These are phyloP conservation scores for Psettodes erumei DNA, from an alignment of 2,113 vertebrate species.

Conservation along the genomic window DNA sequence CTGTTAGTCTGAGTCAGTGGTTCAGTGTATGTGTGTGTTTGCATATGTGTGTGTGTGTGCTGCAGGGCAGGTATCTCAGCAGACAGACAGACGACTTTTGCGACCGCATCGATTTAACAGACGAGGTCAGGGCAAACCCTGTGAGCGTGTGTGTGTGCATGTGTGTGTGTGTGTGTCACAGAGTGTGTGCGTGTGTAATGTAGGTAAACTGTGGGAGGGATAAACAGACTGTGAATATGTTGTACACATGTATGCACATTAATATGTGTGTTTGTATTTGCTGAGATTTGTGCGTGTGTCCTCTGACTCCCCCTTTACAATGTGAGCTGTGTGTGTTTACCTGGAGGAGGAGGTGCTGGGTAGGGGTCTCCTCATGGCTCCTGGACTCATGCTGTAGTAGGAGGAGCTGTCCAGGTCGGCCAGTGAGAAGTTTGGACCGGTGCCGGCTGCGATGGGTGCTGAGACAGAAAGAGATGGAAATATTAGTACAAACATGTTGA, in stretches of 20 bases:
- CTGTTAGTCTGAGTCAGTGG: conserved; percentile 21
- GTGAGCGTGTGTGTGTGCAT: conserved; percentile 36
- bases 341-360: conserved; percentile 97
- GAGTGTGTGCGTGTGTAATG: not conserved
- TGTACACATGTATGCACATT: not conserved
- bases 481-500: not conserved
- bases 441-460: conserved; percentile 98
- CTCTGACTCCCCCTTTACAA: not conserved
- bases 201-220: conserved; percentile 9
- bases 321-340: conserved; percentile 55
- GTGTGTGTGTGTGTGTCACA: conserved; percentile 44
- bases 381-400: conserved; percentile 99
- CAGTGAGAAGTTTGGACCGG: conserved; percentile 97
- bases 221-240: conserved; percentile 5
- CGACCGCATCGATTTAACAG: conserved; percentile 68
- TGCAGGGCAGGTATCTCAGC: conserved; percentile 69
- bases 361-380: conserved; percentile 97
- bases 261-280: not conserved
- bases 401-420: conserved; percentile 99
- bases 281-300: not conserved
- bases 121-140: conserved; percentile 63
- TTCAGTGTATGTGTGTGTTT: conserved; percentile 32
- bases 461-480: conserved; percentile 31
- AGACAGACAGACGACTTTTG: conserved; percentile 70
- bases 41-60: conserved; percentile 50